Conservation (phyloP, 2,888 invertebrate genomes). For the Caenorhabditis sp. region DNA sequence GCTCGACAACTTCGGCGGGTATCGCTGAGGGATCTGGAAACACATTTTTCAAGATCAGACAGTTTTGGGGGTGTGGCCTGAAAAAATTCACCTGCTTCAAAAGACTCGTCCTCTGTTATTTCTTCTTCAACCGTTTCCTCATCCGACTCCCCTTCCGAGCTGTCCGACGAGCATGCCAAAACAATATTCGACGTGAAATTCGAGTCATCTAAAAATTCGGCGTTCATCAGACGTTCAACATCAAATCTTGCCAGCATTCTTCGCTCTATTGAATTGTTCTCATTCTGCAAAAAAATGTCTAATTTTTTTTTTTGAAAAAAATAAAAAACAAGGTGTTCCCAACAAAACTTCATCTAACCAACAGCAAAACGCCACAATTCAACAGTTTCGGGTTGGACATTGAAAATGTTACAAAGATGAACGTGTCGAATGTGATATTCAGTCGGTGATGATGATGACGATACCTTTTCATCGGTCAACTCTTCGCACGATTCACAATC, state of each 20-base stretch:
- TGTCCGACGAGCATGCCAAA: neutral
- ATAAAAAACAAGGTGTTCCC: neutral
- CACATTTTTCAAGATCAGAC: too few relatives aligned
- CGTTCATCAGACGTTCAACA: neutral
- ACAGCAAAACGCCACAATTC: neutral
- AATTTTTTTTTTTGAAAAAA: neutral
- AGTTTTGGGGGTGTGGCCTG: too few relatives aligned
- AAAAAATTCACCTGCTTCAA: neutral
- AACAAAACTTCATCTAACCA: constrained; percentile 1
- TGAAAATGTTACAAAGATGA: neutral
- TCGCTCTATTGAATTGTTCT: neutral
- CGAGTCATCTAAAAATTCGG: constrained; percentile 5
- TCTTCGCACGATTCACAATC: constrained; percentile 58
- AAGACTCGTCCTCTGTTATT: neutral
- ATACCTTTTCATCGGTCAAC: constrained; percentile 30
- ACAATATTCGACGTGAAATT: neutral
- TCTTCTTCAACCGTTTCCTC: neutral
- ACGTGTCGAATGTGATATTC: neutral
- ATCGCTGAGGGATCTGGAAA: neutral
- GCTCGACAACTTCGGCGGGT: neutral
- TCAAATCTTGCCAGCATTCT: constrained; percentile 11
- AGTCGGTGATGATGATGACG: neutral
- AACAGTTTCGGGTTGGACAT: neutral
- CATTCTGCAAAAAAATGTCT: constrained; percentile 16
- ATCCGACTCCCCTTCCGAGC: neutral